Conservation (phyloP, 2,888 invertebrate species). For the Portevinia maculata region DNA sequence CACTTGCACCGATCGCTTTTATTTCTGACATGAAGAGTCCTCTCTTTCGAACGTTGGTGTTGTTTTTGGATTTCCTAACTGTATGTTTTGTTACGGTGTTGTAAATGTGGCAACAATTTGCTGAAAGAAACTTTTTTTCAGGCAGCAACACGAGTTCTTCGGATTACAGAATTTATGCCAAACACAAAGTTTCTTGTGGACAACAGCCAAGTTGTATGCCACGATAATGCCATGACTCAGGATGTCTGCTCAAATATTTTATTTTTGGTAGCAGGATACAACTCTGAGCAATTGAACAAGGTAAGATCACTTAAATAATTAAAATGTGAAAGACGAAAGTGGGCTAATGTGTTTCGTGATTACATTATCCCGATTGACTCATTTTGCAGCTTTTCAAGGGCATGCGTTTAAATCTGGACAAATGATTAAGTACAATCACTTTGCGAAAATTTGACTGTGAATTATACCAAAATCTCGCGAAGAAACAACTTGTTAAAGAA, state of each 20-base stretch:
- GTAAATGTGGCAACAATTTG: not conserved
- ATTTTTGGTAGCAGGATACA: constrained; percentile 86
- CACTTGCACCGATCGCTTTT: constrained; percentile 85
- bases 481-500: too few relatives aligned
- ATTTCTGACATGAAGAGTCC: constrained; percentile 83
- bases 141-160: constrained; percentile 81
- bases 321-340: too few relatives aligned
- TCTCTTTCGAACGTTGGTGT: constrained; percentile 80
- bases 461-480: too few relatives aligned
- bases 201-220: constrained; percentile 83
- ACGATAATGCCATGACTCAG: constrained; percentile 83
- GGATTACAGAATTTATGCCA: constrained; percentile 82
- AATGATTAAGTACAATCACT: too few relatives aligned
- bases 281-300: constrained; percentile 85
- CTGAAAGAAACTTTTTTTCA: constrained; percentile 59
- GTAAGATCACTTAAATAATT: too few relatives aligned
- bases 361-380: too few relatives aligned
- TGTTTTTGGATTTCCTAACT: constrained; percentile 81
- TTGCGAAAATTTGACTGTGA: too few relatives aligned
- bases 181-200: constrained; percentile 81
- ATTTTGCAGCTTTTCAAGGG: too few relatives aligned
- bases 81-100: constrained; percentile 75
- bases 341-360: too few relatives aligned
- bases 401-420: too few relatives aligned
- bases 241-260: constrained; percentile 85